Percentiles rank a stretch among this genome's conserved stretches.
These are phyloP conservation scores for Cecidostiba fungosa DNA, from an alignment of 2,888 invertebrate species.

Conservation along the genomic window DNA sequence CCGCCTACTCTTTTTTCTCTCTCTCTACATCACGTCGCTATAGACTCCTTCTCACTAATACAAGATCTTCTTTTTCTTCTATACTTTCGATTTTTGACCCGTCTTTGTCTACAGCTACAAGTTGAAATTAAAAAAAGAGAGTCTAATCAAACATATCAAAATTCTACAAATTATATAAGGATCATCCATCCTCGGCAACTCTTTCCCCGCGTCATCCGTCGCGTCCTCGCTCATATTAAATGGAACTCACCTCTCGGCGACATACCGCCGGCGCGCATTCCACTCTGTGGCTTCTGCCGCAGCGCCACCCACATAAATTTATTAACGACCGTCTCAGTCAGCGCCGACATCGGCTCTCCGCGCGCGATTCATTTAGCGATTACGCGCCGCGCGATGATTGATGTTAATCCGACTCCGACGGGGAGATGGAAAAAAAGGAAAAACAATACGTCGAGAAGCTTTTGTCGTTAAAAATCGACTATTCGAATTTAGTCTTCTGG, in stretches of 20 bases:
- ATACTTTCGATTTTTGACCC: not conserved
- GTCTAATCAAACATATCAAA: not conserved
- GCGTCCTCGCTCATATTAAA: constrained; percentile 49
- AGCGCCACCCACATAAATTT: constrained; percentile 62
- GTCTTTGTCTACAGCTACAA: not conserved
- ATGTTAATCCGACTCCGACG: constrained; percentile 59
- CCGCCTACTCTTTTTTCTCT: constrained; percentile 15
- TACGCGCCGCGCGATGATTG: constrained; percentile 63
- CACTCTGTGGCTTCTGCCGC: not conserved
- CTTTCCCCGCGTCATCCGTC: not conserved
- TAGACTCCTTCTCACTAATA: not conserved
- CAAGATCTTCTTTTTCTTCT: not conserved
- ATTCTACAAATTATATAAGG: not conserved
- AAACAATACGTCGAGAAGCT: not conserved
- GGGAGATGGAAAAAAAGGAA: not conserved
- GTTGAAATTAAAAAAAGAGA: not conserved
- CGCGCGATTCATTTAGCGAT: constrained; percentile 64
- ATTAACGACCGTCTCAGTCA: constrained; percentile 55
- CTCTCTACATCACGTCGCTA: not conserved
- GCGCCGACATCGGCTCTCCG: constrained; percentile 36
- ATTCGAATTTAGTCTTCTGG: not conserved
- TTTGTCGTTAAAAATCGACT: constrained; percentile 32
- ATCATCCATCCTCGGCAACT: not conserved
- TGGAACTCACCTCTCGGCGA: not conserved
- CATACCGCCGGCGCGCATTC: constrained; percentile 22